Base-by-base conservation (phyloP, 92 coral and sea anemone genomes). In the Porites divaricata region DNA sequence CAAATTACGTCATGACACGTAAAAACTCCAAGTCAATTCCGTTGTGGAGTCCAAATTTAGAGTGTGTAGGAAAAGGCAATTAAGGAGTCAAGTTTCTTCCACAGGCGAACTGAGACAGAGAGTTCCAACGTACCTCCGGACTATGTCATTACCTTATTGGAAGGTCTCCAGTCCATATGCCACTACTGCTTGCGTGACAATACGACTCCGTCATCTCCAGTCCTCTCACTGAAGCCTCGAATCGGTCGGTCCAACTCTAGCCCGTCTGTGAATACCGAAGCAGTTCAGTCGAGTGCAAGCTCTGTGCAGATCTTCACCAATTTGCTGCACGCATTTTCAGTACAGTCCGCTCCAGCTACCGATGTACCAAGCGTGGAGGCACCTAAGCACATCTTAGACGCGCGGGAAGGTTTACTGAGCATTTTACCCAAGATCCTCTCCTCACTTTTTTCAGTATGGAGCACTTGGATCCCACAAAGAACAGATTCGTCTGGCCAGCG, bases 251-350 rank as follows among this genome's bases (percentile, higher is more conserved):
- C 93, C 58, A 83, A 84, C 66, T 90, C 95, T 48, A 69, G 81
- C 56, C 84, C 92, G 16, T 79, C 76, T 12, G 59, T 76, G 15
- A 73, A 74, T 26, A 74, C 85, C 26, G 95, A 88, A 52, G 70
- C 58, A 75, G 84, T 70, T 83, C 98, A 88, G 76, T 89, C 95
- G 22, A 70, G 90, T 22, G 70, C 85, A 20, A 86, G 93, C 75
- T 92, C 97, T 26, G 89, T 76, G 3, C 98, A 96, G 69, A 96
- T 96, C 80, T 96, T 96, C 86, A 93, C 95, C 63, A 96, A 96
- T 81, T 89, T 96, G 58, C 95, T 96, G 19, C 99, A 96, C 73
- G 99, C 98, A 11, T 96, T 96, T 86, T 96, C 99, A 19, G 91
- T 93, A 9, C 98, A 93, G 84, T 85, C 95, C 7, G 92, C 96